Evolutionary conservation across 2,797 vertebrate species (phyloP), one percentile per base, ranked within the genome.

Genomic region (Australoheros facetus): DNA sequence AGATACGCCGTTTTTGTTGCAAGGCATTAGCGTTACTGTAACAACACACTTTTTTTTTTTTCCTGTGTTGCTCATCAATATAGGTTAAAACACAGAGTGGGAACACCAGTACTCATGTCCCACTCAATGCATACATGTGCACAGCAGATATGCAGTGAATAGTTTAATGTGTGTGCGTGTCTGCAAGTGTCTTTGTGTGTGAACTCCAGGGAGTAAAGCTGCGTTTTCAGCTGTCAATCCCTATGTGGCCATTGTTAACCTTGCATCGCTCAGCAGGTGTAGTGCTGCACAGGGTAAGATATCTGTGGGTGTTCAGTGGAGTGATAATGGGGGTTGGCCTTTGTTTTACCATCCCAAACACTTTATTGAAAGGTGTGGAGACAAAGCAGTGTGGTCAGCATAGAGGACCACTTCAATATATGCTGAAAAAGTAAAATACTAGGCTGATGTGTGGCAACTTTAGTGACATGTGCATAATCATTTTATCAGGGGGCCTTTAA

Each of bases 221-320:
- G 84, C 57, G 0, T 87, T 89, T 83, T 91, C 85, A 89, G 88
- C 79, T 92, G 92, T 92, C 51, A 11, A 84, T 34, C 89, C 84
- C 83, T 86, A 81, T 91, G 93, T 87, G 89, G 88, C 81, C 89
- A 81, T 90, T 93, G 93, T 94, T 88, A 87, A 89, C 91, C 92
- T 90, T 80, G 83, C 85, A 78, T 70, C 0, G 66, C 89, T 87
- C 92, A 90, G 92, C 92, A 86, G 89, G 93, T 78, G 86, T 21
- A 69, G 73, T 75, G 62, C 79, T 81, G 88, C 79, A 56, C 59
- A 74, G 71, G 84, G 70, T 59, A 58, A 81, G 74, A 70, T 75
- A 54, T 83, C 77, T 80, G 80, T 83, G 75, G 84, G 88, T 78
- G 83, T 7, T 64, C 56, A 77, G 28, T 51, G 30, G 42, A 56